Conservation (phyloP, 2,113 vertebrate species). For the Prunella himalayana region DNA sequence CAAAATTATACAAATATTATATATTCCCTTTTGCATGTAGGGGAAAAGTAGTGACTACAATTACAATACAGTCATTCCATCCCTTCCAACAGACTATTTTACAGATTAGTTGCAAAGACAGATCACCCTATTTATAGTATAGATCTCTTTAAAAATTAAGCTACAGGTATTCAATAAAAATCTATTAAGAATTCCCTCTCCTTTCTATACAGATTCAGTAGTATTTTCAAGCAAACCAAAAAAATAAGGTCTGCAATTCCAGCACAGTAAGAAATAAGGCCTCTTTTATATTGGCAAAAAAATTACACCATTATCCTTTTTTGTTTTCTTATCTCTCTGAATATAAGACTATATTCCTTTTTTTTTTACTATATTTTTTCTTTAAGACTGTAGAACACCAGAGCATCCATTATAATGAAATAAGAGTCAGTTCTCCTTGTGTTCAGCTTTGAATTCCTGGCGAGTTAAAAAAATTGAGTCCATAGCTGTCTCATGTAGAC, state of each 20-base stretch:
- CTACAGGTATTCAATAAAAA: conserved; percentile 77
- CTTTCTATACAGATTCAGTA: conserved; percentile 95
- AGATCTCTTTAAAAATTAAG: conserved; percentile 80
- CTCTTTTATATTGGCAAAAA: conserved; percentile 88
- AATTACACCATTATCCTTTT: conserved; percentile 54
- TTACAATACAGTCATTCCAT: conserved; percentile 62
- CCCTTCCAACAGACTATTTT: conserved; percentile 68
- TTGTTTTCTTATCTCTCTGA: conserved; percentile 34
- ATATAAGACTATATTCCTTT: conserved; percentile 63
- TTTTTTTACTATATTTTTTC: not conserved
- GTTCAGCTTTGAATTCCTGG: conserved; percentile 41
- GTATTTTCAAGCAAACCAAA: conserved; percentile 85
- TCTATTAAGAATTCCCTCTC: conserved; percentile 75
- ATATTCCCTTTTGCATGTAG: conserved; percentile 64
- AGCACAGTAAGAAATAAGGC: conserved; percentile 94
- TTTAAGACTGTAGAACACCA: conserved; percentile 57
- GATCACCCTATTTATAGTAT: conserved; percentile 79
- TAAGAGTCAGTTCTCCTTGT: conserved; percentile 54
- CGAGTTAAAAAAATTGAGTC: not conserved
- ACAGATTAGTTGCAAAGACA: conserved; percentile 77
- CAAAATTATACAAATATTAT: conserved; percentile 69
- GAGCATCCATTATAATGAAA: conserved; percentile 47
- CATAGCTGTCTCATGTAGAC: conserved; percentile 76
- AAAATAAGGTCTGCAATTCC: conserved; percentile 76
- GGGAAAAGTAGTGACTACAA: conserved; percentile 64